Evolutionary conservation across 2,888 invertebrate genomes (phyloP).

Genomic region (Metopia argyrocephala): DNA sequence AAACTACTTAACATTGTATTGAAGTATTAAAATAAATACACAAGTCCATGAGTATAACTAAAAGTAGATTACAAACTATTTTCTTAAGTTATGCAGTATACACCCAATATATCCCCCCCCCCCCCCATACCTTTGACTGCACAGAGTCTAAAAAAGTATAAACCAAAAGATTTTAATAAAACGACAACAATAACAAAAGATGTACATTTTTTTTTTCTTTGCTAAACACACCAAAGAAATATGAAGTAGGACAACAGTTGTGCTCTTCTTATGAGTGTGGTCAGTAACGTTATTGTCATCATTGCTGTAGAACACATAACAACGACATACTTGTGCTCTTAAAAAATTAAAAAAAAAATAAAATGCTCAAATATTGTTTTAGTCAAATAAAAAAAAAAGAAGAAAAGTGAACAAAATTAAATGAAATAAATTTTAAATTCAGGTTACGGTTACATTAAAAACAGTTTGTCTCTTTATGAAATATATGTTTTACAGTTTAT

Average conservation of each 20-base stretch:
- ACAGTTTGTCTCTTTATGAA: too few relatives aligned
- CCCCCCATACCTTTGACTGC: too few relatives aligned
- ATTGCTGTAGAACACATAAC: background rate
- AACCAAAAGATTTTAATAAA: background rate
- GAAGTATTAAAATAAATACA: too few relatives aligned
- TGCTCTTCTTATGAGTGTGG: background rate
- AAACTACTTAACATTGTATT: too few relatives aligned
- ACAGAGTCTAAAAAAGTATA: too few relatives aligned
- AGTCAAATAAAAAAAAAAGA: too few relatives aligned
- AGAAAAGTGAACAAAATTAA: background rate
- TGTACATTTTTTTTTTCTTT: background rate
- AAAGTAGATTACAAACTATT: too few relatives aligned
- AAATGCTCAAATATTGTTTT: background rate
- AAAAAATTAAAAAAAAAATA: background rate
- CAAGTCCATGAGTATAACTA: too few relatives aligned
- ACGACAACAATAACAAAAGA: background rate
- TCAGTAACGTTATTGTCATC: background rate
- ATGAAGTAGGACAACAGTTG: background rate
- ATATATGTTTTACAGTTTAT: too few relatives aligned
- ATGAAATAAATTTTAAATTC: background rate
- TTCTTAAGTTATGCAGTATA: too few relatives aligned
- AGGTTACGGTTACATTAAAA: too few relatives aligned
- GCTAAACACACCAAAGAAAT: background rate
- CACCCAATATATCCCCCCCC: too few relatives aligned
- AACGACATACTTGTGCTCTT: background rate